A percentile compares a stretch with the other conserved stretches of the same genome.
Conservation (phyloP, 2,113 vertebrate genomes). For the Lophura nycthemera region DNA sequence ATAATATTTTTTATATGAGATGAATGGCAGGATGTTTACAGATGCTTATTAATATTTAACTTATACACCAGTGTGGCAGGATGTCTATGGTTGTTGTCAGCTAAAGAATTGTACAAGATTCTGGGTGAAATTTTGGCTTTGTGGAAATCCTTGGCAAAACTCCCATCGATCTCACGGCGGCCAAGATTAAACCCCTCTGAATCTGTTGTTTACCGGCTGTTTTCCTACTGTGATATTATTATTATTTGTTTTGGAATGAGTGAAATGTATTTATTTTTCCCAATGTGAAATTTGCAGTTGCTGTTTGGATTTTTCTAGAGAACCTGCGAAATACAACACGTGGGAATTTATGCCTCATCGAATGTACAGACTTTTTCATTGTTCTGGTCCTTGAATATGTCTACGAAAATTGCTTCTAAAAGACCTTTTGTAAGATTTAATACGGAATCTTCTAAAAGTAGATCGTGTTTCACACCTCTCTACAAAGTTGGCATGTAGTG, state of each 20-base stretch:
- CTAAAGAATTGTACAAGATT: slow-evolving; percentile 38
- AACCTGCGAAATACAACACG: slow-evolving; percentile 6
- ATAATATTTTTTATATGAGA: slow-evolving; percentile 61
- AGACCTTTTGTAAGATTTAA: slow-evolving; percentile 33
- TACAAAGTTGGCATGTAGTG: not conserved
- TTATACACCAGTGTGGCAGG: slow-evolving; percentile 24
- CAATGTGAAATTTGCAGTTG: slow-evolving; percentile 56
- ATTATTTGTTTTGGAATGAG: not conserved
- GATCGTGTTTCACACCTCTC: not conserved
- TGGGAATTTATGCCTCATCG: slow-evolving; percentile 23
- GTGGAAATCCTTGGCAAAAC: slow-evolving; percentile 53
- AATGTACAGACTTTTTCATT: slow-evolving; percentile 46
- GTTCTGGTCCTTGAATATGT: slow-evolving; percentile 10
- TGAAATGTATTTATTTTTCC: slow-evolving; percentile 60
- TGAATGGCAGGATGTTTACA: slow-evolving; percentile 64
- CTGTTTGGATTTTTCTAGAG: slow-evolving; percentile 52
- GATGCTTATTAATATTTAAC: slow-evolving; percentile 65
- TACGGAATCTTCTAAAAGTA: not conserved
- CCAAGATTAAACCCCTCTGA: slow-evolving; percentile 42
- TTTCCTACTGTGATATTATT: slow-evolving; percentile 67
- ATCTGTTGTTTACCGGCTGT: slow-evolving; percentile 53
- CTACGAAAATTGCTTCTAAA: slow-evolving; percentile 32
- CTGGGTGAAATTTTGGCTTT: slow-evolving; percentile 55
- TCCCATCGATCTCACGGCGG: slow-evolving; percentile 36
- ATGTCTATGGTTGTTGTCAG: slow-evolving; percentile 46